These are phyloP conservation scores for Aegypius monachus DNA, from an alignment of 2,113 vertebrate species.

Conservation along the genomic window DNA sequence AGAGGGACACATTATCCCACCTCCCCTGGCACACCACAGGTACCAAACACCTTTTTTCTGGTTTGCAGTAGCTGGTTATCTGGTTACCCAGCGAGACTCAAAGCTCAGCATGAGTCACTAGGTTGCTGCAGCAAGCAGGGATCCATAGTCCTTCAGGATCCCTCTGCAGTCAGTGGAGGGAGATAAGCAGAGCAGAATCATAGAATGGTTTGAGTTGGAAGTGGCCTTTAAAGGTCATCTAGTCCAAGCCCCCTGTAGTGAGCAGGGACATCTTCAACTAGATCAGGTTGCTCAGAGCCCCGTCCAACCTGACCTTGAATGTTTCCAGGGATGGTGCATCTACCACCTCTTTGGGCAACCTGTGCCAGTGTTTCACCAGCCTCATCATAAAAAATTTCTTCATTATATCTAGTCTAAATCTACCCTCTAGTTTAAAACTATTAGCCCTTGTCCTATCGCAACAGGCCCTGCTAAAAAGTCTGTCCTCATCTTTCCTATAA, in stretches of 20 bases:
- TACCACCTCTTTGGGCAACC: background rate
- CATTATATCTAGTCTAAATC: background rate
- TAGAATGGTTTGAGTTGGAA: background rate
- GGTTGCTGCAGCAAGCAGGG: background rate
- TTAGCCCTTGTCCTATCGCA: background rate
- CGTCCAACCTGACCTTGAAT: background rate
- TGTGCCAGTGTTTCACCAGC: background rate
- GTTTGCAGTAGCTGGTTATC: background rate
- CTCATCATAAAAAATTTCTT: background rate
- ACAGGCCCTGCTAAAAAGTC: background rate
- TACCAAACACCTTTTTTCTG: background rate
- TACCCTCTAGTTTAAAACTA: background rate
- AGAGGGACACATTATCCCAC: background rate
- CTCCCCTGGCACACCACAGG: accelerated
- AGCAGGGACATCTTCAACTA: background rate
- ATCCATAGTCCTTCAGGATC: background rate
- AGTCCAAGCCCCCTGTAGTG: background rate
- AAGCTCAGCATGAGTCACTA: background rate
- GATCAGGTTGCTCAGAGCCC: background rate
- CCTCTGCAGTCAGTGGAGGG: background rate
- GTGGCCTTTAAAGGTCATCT: background rate
- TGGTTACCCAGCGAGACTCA: background rate
- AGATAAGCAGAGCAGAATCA: background rate
- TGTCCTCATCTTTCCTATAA: background rate
- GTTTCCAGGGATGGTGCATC: background rate